Evolutionary conservation across 2,113 vertebrate genomes (phyloP), one percentile per base, ranked within the genome.

Genomic region (Alectura lathami): DNA sequence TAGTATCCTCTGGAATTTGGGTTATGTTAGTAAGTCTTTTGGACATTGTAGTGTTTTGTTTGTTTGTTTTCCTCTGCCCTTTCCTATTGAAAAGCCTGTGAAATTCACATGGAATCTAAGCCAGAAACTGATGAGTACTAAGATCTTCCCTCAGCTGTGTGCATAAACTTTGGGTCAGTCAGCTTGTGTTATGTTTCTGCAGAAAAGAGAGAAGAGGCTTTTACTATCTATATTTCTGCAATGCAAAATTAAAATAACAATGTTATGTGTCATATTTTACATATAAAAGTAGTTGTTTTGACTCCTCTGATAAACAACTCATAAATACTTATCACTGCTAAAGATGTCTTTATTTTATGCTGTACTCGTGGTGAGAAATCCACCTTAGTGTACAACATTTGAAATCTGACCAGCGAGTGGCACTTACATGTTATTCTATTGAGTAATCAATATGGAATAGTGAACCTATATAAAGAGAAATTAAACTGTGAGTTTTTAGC

Each of bases 31-130:
- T 42, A 76, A 30, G 11, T 29, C 23, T 54, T 29, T 45, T n/a
- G n/a, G n/a, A n/a, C n/a, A n/a, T n/a, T n/a, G n/a, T n/a, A n/a
- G n/a, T n/a, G n/a, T n/a, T n/a, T n/a, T 67, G 42, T 42, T 20
- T 51, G n/a, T 32, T 11, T 32, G 27, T 13, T 17, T 12, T 6
- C 6, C 13, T 4, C 17, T 3, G 8, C 14, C 4, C 4, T 32
- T 83, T 34, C 21, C 34, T 11, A 11, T 43, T 38, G 53, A 68
- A 62, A 67, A 87, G 5, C 67, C 66, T 68, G 40, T 67, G 38
- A 82, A 82, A 72, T 51, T 24, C 17, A 68, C 6, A 74, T 17
- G 36, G 56, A n/a, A 27, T 50, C 18, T 47, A 43, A 80, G 47
- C 42, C 24, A 47, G 62, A 56, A 45, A 47, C 15, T 36, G 50